Base-by-base conservation (phyloP, 2,113 vertebrate genomes). In the Oncorhynchus clarkii region DNA sequence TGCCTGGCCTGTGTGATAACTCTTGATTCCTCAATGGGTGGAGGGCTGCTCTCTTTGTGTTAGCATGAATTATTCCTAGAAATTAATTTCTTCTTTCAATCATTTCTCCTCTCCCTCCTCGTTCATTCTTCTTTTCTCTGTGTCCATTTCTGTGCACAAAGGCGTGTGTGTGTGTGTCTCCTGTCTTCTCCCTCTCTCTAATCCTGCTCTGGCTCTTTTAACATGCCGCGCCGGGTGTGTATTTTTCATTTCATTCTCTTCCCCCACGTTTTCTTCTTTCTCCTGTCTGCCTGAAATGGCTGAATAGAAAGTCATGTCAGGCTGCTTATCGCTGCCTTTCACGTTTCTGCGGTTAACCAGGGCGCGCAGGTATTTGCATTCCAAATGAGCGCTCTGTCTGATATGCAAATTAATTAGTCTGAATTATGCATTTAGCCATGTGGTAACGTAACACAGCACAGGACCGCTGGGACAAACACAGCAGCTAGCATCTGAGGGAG, bases 361-460 rank as follows among this genome's bases (percentile, higher is more conserved):
- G 76, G 84, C 88, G 83, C 86, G 83, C 71, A 90, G 88, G 83
- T 87, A 91, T 92, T 93, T 92, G 91, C 90, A 93, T 92, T 88
- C 88, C 90, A 89, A 92, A 93, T 92, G 89, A 93, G 85, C 75
- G 76, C 80, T 86, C 85, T 80, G 85, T 88, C 89, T 86, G 80
- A 90, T 89, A 91, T 90, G 90, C 89, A 92, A 91, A 93, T 92
- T 69, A 91, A 86, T 85, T 87, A 85, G 79, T 75, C 86, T 90
- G 86, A 92, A 87, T 92, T 89, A 88, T 91, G 88, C 87, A 88
- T 92, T 89, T 88, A 82, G 81, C 82, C 59, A 60, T 60, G 59
- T 60, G 68, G 80, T 79, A 76, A 79, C 82, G 79, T 79, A 87
- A 74, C 87, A 69, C 82, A 73, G 85, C 80, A 81, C 66, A 78